Evolutionary conservation across 2,888 invertebrate species (phyloP).

Genomic region (Syrista parreyssii): DNA sequence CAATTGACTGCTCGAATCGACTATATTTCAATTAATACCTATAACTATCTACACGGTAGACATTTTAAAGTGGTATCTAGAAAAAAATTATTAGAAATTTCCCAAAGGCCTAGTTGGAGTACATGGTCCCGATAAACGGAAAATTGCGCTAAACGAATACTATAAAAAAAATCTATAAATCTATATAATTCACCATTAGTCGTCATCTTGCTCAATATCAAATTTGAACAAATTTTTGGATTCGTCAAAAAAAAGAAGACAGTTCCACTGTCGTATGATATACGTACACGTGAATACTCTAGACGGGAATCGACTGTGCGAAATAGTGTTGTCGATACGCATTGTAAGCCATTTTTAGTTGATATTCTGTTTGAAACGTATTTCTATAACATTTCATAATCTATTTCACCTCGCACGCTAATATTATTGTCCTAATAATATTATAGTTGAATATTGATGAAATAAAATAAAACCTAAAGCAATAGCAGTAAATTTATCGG

Average conservation of each 20-base stretch:
- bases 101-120: neutral
- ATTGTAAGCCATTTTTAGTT: neutral
- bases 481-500: neutral
- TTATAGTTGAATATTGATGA: neutral
- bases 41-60: neutral
- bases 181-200: neutral
- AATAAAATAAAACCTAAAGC: neutral
- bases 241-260: neutral
- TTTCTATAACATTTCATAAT: neutral
- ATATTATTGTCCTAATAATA: neutral
- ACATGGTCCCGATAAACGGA: constrained; percentile 1
- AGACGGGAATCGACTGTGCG: neutral
- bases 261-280: neutral
- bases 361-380: neutral
- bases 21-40: neutral
- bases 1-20: neutral
- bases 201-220: neutral
- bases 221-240: neutral
- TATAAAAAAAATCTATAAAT: neutral
- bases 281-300: neutral
- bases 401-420: neutral
- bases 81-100: neutral
- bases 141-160: neutral
- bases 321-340: neutral
- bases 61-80: neutral